Evolutionary conservation across 1,140 invertebrate species (phyloP).

Genomic region (Sitobion miscanthi): DNA sequence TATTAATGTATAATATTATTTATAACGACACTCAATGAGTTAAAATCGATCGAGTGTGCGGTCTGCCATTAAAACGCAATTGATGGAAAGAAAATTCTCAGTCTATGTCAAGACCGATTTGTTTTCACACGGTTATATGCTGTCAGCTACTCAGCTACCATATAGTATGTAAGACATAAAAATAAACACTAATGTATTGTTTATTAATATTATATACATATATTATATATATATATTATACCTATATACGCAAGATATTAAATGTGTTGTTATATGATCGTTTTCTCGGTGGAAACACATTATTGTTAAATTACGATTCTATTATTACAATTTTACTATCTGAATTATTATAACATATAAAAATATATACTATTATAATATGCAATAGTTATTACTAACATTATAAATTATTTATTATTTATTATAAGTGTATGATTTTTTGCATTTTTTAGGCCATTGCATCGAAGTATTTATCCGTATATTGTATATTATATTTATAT

Average conservation of each 20-base stretch:
- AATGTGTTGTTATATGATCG: background rate
- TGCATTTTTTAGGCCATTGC: background rate
- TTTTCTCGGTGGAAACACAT: background rate
- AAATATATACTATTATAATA: no score
- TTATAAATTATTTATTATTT: no score
- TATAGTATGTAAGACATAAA: background rate
- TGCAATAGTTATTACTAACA: no score
- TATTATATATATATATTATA: no score
- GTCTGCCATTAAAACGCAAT: background rate
- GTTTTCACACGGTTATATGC: background rate
- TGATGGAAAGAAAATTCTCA: background rate
- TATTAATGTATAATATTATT: background rate
- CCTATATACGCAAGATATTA: background rate
- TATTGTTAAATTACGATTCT: no score
- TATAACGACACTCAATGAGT: background rate
- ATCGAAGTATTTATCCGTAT: background rate
- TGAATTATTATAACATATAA: no score
- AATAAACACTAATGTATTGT: background rate
- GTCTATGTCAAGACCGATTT: background rate
- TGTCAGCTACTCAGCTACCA: background rate
- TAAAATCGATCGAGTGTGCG: background rate
- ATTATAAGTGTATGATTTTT: no score
- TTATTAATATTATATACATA: background rate
- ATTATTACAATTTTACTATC: no score
- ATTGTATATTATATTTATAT: no score